Conservation (phyloP, 2,113 vertebrate genomes). For the Anoura caudifer region DNA sequence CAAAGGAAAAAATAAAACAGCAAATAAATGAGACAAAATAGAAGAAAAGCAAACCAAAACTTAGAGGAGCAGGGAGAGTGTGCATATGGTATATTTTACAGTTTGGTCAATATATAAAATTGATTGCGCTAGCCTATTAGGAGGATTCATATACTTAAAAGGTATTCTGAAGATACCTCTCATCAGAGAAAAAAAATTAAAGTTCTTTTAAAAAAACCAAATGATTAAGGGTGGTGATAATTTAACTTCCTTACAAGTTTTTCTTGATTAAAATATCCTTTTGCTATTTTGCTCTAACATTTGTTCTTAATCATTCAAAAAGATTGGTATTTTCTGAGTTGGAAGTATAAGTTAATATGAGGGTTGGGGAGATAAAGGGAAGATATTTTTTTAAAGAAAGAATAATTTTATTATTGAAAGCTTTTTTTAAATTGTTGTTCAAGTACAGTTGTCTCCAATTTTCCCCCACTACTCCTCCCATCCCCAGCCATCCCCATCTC, state of each 20-base stretch:
- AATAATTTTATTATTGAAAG: no score
- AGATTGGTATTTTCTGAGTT: slow-evolving; percentile 8
- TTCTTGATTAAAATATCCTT: slow-evolving; percentile 13
- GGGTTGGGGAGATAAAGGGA: not conserved
- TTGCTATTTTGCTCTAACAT: not conserved
- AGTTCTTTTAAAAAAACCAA: not conserved
- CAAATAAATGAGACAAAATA: not conserved
- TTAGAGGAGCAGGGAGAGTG: not conserved
- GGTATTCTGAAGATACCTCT: not conserved
- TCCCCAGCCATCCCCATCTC: no score
- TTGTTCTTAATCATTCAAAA: slow-evolving; percentile 4
- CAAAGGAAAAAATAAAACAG: not conserved
- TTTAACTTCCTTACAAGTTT: not conserved
- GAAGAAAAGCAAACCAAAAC: not conserved
- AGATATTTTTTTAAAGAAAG: not conserved
- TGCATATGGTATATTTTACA: not conserved
- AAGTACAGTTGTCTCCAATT: no score
- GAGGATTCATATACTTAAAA: not conserved
- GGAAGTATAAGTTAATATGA: not conserved
- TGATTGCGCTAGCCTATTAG: not conserved
- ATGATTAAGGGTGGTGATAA: not conserved
- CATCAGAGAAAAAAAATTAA: not conserved
- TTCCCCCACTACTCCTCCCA: no score
- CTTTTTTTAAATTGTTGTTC: no score
- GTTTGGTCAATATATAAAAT: not conserved